Conservation (phyloP, 2,797 vertebrate genomes). For the Pachyuromys duprasi region DNA sequence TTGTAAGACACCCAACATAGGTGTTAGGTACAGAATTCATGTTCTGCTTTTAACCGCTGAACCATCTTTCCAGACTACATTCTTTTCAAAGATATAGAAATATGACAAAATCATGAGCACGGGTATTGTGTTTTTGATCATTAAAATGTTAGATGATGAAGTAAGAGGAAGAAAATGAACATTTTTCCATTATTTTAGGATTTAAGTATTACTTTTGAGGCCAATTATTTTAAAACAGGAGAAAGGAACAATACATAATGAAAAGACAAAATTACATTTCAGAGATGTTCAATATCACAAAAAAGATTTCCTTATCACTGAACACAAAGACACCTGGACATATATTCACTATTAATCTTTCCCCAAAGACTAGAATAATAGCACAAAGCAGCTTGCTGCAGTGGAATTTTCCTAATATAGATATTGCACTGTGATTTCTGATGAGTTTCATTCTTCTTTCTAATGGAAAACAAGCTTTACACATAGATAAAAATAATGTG, state of each 20-base stretch:
- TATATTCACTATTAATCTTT: neutral
- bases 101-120: neutral
- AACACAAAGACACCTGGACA: constrained; percentile 40
- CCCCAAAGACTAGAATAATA: neutral
- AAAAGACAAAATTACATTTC: constrained; percentile 67
- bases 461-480: constrained; percentile 59
- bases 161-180: neutral
- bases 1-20: neutral
- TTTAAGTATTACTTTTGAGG: constrained; percentile 36
- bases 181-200: constrained; percentile 37
- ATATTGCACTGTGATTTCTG: constrained; percentile 35
- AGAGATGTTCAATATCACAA: constrained; percentile 34
- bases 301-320: constrained; percentile 27
- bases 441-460: constrained; percentile 54
- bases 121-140: neutral
- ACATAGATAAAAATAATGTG: constrained; percentile 51
- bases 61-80: neutral
- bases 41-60: neutral
- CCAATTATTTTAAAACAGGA: constrained; percentile 60
- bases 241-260: constrained; percentile 24
- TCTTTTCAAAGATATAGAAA: neutral
- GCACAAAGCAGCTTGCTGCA: neutral
- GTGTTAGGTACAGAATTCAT: neutral
- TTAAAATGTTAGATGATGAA: constrained; percentile 43
- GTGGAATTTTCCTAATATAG: constrained; percentile 61